These are phyloP conservation scores for Muscicapa striata DNA, from an alignment of 2,797 vertebrate genomes.

Conservation along the genomic window DNA sequence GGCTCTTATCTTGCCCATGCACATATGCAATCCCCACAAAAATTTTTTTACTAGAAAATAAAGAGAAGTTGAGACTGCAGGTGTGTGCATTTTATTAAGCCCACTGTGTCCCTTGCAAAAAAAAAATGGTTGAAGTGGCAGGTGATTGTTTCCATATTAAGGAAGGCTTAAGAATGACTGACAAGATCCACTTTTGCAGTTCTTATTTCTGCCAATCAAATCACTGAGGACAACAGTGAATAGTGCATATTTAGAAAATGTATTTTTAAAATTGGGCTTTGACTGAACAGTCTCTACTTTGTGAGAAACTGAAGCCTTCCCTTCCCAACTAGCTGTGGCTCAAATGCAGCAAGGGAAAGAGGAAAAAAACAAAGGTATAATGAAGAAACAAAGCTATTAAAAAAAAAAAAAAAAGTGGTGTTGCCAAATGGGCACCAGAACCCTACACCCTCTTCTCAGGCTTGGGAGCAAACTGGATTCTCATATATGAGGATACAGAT, in stretches of 20 bases:
- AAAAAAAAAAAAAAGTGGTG: background rate
- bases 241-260: slow-evolving; percentile 54
- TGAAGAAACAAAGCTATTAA: background rate
- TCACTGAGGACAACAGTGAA: slow-evolving; percentile 29
- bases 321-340: background rate
- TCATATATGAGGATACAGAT: background rate
- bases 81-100: background rate
- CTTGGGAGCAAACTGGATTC: background rate
- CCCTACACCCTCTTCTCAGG: background rate
- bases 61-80: background rate
- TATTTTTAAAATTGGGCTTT: slow-evolving; percentile 53
- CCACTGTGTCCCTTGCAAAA: background rate
- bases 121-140: background rate
- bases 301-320: slow-evolving; percentile 2
- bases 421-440: background rate
- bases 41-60: background rate
- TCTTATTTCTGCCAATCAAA: slow-evolving; percentile 46
- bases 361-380: background rate
- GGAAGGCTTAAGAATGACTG: slow-evolving; percentile 30
- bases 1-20: background rate
- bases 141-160: slow-evolving; percentile 31
- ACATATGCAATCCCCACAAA: background rate
- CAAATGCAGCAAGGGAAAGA: background rate
- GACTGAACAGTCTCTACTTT: slow-evolving; percentile 24
- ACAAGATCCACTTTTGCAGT: slow-evolving; percentile 36